Base-by-base conservation (phyloP, 2,888 invertebrate species). In the Parelbella ahira region DNA sequence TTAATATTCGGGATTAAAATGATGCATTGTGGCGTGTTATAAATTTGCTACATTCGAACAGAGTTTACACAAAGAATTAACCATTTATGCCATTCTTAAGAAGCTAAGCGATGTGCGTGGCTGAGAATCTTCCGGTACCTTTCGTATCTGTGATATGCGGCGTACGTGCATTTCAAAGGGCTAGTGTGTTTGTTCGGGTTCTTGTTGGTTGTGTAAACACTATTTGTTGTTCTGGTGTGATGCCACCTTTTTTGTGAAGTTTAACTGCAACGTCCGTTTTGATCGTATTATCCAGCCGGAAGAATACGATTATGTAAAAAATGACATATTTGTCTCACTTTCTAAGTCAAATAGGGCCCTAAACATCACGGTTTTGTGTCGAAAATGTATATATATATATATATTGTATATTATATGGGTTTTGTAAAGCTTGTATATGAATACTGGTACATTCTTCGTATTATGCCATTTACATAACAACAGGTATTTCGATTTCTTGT, bases 111-210 rank as follows among this genome's bases (percentile, higher is more conserved):
- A 60, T 56, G 61, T 60, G 56, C 59, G 53, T 52, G 58, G 54
- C 56, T 56, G 54, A 63, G 68, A 75, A 75, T 77, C 80, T 81
- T 84, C 82, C 83, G 82, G 81, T 67, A 53, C 73, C 74, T 79
- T 78, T 71, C 63, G 68, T 61, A 69, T 60, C 47, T 59, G 60
- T 68, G 62, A 69, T 64, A 57, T 64, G 67, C 72, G 70, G 72
- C 64, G 60, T 60, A 53, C 49, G 63, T 56, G 62, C 59, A 56
- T 68, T 65, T 73, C 75, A 83, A 82, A 82, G 70, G 69, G 56
- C 69, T 60, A 49, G 58, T 56, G 57, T 69, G 60, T 76, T 74
- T 74, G 60, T 60, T 65, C 57, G 60, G 63, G 59, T 51, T 72
- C 65, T n/a, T n/a, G n/a, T n/a, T n/a, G n/a, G n/a, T 65, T 70